Conservation (phyloP, 2,888 invertebrate genomes). For the Hypomecis punctinalis region DNA sequence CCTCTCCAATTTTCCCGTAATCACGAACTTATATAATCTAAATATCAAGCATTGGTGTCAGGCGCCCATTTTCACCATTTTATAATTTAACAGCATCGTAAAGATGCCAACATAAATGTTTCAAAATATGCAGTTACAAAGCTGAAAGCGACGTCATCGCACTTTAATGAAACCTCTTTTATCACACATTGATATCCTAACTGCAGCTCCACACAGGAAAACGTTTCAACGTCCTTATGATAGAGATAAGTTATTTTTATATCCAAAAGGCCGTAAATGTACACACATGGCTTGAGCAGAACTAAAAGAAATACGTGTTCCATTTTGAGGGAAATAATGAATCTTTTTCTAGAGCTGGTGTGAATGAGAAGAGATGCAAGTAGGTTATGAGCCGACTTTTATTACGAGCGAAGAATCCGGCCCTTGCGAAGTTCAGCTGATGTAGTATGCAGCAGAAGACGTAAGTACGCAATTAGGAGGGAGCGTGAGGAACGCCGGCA, state of each 20-base stretch:
- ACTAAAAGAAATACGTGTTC: slow-evolving; percentile 43
- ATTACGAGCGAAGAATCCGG: slow-evolving; percentile 37
- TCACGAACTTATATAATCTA: too few relatives aligned
- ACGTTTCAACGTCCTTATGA: slow-evolving; percentile 39
- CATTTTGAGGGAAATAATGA: slow-evolving; percentile 35
- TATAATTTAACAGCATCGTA: not conserved
- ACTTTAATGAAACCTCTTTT: slow-evolving; percentile 27
- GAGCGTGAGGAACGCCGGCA: slow-evolving; percentile 23
- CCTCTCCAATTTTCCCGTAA: too few relatives aligned
- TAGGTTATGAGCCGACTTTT: slow-evolving; percentile 37
- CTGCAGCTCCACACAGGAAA: slow-evolving; percentile 31
- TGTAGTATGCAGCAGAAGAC: slow-evolving; percentile 42
- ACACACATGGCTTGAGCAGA: slow-evolving; percentile 35
- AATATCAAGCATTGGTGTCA: not conserved
- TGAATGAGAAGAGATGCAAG: slow-evolving; percentile 37
- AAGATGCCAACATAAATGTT: not conserved
- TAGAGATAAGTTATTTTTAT: slow-evolving; percentile 42
- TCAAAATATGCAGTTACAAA: slow-evolving; percentile 1
- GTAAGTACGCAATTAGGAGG: slow-evolving; percentile 44
- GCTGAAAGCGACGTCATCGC: slow-evolving; percentile 10
- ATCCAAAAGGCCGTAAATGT: slow-evolving; percentile 34
- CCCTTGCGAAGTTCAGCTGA: slow-evolving; percentile 31
- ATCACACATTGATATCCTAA: slow-evolving; percentile 27
- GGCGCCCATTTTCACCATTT: not conserved
- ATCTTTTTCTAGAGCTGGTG: slow-evolving; percentile 26